These are phyloP conservation scores for Polydrusus tereticollis DNA, from an alignment of 2,888 invertebrate species.

Conservation along the genomic window DNA sequence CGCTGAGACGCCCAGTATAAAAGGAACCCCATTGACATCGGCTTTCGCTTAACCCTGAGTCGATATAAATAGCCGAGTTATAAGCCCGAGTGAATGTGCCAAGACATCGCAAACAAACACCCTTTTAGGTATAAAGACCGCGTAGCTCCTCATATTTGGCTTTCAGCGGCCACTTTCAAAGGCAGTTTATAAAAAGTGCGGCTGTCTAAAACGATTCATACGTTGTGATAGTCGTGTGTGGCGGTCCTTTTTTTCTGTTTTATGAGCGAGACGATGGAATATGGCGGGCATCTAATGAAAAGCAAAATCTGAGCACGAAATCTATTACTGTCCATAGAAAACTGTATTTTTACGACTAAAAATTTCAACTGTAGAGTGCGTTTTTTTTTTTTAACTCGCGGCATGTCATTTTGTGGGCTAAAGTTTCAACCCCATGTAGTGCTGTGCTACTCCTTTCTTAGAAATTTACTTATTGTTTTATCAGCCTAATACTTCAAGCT, in stretches of 20 bases:
- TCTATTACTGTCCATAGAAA: no score
- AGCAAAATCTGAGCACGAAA: background rate
- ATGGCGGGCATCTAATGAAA: background rate
- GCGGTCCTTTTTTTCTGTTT: background rate
- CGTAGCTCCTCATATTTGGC: conserved; percentile 32
- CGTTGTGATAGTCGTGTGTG: background rate
- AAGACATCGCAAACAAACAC: conserved; percentile 35
- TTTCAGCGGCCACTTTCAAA: conserved; percentile 21
- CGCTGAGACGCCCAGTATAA: background rate
- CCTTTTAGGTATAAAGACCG: conserved; percentile 24
- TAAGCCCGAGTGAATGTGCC: conserved; percentile 18
- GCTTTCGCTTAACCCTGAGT: background rate
- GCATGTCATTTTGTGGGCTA: no score
- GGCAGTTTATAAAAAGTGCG: conserved; percentile 23
- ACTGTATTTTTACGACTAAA: no score
- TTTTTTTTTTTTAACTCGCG: no score
- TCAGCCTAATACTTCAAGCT: no score
- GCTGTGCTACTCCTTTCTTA: no score
- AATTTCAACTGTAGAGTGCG: no score
- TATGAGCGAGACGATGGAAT: background rate
- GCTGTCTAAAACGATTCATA: conserved; percentile 19
- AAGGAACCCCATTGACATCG: background rate
- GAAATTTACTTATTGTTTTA: no score
- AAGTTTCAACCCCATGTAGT: no score
- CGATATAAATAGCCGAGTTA: conserved; percentile 12